Evolutionary conservation across 2,113 vertebrate genomes (phyloP).

Genomic region (Anthoscopus minutus): DNA sequence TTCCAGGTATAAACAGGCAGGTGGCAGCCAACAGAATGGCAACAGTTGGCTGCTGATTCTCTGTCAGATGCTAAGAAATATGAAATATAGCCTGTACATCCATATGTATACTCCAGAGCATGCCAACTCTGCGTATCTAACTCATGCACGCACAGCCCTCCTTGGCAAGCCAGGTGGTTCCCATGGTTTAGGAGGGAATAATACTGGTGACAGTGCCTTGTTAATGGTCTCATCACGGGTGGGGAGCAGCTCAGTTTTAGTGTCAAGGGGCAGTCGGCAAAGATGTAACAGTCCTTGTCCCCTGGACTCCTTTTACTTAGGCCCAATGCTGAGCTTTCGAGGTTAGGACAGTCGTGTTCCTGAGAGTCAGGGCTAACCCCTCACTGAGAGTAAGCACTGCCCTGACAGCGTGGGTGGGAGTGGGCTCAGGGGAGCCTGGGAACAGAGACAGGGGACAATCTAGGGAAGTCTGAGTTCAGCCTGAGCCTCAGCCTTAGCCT

Average conservation of each 20-base stretch:
- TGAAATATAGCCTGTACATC: not conserved
- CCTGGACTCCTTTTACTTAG: not conserved
- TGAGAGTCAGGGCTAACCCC: not conserved
- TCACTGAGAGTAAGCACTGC: not conserved
- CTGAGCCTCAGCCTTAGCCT: not conserved
- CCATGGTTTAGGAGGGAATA: not conserved
- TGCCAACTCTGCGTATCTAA: not conserved
- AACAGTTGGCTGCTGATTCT: not conserved
- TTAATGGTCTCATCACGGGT: not conserved
- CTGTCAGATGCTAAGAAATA: not conserved
- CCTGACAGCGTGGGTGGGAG: rapidly evolving
- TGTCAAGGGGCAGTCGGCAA: not conserved
- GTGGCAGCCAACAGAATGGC: not conserved
- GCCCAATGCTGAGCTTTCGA: rapidly evolving
- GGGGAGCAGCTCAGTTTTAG: not conserved
- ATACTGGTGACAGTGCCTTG: not conserved
- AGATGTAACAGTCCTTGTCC: not conserved
- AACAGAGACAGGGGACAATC: not conserved
- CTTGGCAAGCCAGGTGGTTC: not conserved
- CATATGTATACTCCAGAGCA: not conserved
- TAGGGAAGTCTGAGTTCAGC: not conserved
- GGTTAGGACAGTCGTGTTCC: not conserved
- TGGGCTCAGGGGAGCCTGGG: too few species aligned
- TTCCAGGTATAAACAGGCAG: not conserved
- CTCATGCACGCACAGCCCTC: rapidly evolving